Conservation (phyloP, 1,140 invertebrate species). For the Lasaia peninsularis region DNA sequence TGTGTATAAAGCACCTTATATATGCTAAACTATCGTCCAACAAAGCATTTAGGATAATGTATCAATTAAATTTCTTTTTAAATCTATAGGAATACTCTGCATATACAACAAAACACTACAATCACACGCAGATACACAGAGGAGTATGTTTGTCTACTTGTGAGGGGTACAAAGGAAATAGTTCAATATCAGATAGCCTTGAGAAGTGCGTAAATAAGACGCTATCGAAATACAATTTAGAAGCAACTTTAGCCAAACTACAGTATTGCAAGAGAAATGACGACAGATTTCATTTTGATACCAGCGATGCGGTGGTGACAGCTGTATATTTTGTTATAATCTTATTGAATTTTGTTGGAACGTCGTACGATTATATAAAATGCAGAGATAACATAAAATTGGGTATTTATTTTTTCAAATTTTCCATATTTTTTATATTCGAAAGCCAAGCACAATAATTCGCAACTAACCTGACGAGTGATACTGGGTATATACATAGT, state of each 20-base stretch:
- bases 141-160: slow-evolving; percentile 66
- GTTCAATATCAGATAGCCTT: slow-evolving; percentile 23
- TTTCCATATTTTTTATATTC: no score
- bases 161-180: slow-evolving; percentile 26
- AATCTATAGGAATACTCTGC: slow-evolving; percentile 53
- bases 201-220: slow-evolving; percentile 35
- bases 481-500: no score
- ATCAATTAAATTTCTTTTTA: slow-evolving; percentile 14
- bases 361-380: slow-evolving; percentile 35
- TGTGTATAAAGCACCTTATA: no score
- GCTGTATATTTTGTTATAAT: slow-evolving; percentile 32
- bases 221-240: slow-evolving; percentile 32
- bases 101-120: slow-evolving; percentile 68
- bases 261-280: slow-evolving; percentile 32
- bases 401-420: slow-evolving; percentile 27
- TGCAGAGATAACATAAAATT: slow-evolving; percentile 33
- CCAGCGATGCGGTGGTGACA: slow-evolving; percentile 28
- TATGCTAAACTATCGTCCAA: no score
- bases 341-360: slow-evolving; percentile 32
- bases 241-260: slow-evolving; percentile 28
- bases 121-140: slow-evolving; percentile 74
- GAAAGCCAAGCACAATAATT: no score
- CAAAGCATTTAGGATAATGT: no score
- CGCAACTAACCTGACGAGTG: no score
- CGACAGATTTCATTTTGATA: slow-evolving; percentile 24